These are phyloP conservation scores for Gasterosteus aculeatus DNA, from an alignment of 2,113 vertebrate genomes.

Conservation along the genomic window DNA sequence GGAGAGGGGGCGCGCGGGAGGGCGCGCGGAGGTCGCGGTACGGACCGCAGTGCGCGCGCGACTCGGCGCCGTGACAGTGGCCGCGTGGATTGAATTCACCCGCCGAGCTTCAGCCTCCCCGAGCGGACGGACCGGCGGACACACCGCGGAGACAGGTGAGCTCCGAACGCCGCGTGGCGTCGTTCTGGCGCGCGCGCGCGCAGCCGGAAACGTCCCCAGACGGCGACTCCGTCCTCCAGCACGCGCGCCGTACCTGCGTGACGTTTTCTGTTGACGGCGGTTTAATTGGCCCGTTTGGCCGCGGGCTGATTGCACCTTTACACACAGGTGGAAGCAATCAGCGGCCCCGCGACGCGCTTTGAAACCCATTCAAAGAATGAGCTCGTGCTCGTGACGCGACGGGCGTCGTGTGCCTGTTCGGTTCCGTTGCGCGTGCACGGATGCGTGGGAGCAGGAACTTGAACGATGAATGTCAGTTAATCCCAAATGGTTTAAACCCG, in stretches of 20 bases:
- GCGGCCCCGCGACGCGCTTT: too few species aligned
- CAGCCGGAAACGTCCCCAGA: too few species aligned
- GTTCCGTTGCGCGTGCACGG: slow-evolving; percentile 52
- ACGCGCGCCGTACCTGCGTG: too few species aligned
- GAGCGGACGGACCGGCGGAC: too few species aligned
- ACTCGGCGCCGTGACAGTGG: slow-evolving; percentile 43
- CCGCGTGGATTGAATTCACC: slow-evolving; percentile 46
- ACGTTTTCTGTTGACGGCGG: too few species aligned
- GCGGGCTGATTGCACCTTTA: not conserved
- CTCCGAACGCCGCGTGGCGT: too few species aligned
- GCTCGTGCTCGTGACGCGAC: not conserved
- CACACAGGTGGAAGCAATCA: not conserved
- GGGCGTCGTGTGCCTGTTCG: slow-evolving; percentile 52
- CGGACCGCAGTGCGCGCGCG: too few species aligned
- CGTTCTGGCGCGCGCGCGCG: too few species aligned
- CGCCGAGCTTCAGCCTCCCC: slow-evolving; percentile 9
- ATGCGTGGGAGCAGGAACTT: not conserved
- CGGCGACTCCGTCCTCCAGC: too few species aligned
- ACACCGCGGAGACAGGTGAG: too few species aligned
- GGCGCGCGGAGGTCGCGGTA: too few species aligned
- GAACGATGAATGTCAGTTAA: not conserved
- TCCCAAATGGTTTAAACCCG: not conserved
- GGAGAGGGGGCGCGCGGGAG: slow-evolving; percentile 7
- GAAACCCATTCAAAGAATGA: not conserved
- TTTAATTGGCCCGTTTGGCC: too few species aligned